A percentile compares a stretch with the other conserved stretches of the same genome.
Evolutionary conservation across 2,888 invertebrate species (phyloP).

Genomic region (Flexamia atlantica): DNA sequence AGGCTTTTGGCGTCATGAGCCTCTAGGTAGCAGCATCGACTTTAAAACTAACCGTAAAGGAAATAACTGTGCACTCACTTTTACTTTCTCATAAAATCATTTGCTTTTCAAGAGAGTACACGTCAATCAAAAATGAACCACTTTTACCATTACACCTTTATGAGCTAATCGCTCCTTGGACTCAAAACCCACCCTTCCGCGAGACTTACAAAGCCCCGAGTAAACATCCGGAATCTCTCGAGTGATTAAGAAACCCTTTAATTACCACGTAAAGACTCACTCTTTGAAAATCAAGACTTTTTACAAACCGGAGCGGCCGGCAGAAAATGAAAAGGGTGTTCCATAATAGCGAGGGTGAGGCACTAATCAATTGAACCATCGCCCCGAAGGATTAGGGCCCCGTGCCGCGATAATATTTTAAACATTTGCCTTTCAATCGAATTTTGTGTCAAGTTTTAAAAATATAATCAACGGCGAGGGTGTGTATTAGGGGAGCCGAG

Average conservation of each 20-base stretch:
- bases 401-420: conserved; percentile 64
- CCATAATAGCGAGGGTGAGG: conserved; percentile 7
- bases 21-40: too few species aligned
- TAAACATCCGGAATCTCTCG: conserved; percentile 36
- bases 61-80: too few species aligned
- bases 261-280: conserved; percentile 25
- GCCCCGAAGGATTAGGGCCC: conserved; percentile 43
- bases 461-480: conserved; percentile 61
- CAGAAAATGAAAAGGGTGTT: conserved; percentile 36
- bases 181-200: background rate
- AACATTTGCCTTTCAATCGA: conserved; percentile 65
- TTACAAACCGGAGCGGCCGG: conserved; percentile 11
- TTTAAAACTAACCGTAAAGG: too few species aligned
- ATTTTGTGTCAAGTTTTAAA: conserved; percentile 65
- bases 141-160: too few species aligned
- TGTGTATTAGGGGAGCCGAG: conserved; percentile 7
- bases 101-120: too few species aligned
- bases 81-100: too few species aligned
- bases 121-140: too few species aligned
- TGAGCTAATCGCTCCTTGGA: too few species aligned
- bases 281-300: conserved; percentile 56
- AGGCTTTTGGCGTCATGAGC: too few species aligned
- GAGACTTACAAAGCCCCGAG: background rate
- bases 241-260: conserved; percentile 45
- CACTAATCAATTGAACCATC: conserved; percentile 51